These are phyloP conservation scores for Trypoxylon attenuatum DNA, from an alignment of 2,888 invertebrate species.

Conservation along the genomic window DNA sequence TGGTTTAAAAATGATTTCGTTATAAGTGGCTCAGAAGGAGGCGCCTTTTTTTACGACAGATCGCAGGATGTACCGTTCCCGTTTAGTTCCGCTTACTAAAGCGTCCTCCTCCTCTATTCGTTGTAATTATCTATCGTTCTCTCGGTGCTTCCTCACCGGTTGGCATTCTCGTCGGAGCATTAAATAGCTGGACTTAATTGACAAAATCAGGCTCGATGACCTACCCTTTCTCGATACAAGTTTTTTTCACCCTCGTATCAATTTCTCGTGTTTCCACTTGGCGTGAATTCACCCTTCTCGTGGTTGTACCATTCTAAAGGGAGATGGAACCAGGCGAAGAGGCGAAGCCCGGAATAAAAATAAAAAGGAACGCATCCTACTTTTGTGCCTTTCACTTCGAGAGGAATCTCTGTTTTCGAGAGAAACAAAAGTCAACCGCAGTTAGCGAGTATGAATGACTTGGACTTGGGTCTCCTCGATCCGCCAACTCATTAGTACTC, in stretches of 20 bases:
- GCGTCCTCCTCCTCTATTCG: slow-evolving; percentile 36
- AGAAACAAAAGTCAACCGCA: no score
- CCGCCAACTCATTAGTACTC: background rate
- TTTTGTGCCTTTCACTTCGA: no score
- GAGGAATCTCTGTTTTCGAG: background rate
- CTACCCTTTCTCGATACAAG: background rate
- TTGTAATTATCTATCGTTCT: slow-evolving; percentile 32
- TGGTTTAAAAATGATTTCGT: slow-evolving; percentile 10
- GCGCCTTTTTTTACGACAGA: slow-evolving; percentile 33
- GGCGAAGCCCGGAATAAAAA: no score
- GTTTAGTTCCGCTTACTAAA: slow-evolving; percentile 47
- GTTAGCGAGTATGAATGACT: no score
- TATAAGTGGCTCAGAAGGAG: slow-evolving; percentile 18
- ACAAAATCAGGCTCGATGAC: background rate
- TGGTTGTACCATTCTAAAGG: no score
- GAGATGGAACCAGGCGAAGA: no score
- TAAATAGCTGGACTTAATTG: no score
- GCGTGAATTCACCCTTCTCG: no score
- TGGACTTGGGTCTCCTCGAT: background rate
- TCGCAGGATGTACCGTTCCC: slow-evolving; percentile 51
- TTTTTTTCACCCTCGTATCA: background rate
- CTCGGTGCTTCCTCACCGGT: background rate
- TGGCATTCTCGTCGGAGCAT: background rate
- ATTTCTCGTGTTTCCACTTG: background rate
- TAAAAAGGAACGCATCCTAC: no score